Base-by-base conservation (phyloP, 2,113 vertebrate species). In the Mirounga angustirostris region DNA sequence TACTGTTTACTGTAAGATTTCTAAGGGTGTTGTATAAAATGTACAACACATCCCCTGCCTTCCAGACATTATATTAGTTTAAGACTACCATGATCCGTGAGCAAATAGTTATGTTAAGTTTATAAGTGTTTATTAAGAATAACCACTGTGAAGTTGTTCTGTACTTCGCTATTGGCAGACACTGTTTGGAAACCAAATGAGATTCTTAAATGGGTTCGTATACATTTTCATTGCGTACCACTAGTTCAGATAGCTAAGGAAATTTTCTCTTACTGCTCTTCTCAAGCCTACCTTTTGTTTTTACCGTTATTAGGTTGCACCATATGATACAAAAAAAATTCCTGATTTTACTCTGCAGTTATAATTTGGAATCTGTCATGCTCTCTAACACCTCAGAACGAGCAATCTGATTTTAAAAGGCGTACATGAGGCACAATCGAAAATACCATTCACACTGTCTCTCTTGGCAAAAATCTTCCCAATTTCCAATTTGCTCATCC, bases 141-240 rank as follows among this genome's bases (percentile, higher is more conserved):
- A 97, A 96, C 65, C 96, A 89, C 81, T 95, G 65, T 63, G 36
- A 79, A 82, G 28, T 33, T 93, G 43, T 52, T 92, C 89, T 83
- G 19, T 46, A 26, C 36, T 95, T 91, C 18, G 5, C 58, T 94
- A 86, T 93, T 95, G 76, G 76, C 78, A 95, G 33, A 82, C 82
- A 90, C 84, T 79, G 40, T 95, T 95, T 96, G 56, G 79, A 96
- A 97, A 85, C 52, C 22, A 83, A 92, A 91, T 88, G 81, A 97
- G 36, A 92, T 79, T 69, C 46, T 92, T 97, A 81, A 92, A 82
- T 78, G 58, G 65, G 8, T 61, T 97, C 79, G 36, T 73, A 71
- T 91, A 89, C 80, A 96, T 95, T 97, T 92, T 94, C 82, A 82
- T 56, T 67, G 79, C 69, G 30, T 24, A 63, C 50, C 82, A 46